Evolutionary conservation across 2,888 invertebrate genomes (phyloP), one percentile per base, ranked within the genome.

Genomic region (Apoderus coryli): DNA sequence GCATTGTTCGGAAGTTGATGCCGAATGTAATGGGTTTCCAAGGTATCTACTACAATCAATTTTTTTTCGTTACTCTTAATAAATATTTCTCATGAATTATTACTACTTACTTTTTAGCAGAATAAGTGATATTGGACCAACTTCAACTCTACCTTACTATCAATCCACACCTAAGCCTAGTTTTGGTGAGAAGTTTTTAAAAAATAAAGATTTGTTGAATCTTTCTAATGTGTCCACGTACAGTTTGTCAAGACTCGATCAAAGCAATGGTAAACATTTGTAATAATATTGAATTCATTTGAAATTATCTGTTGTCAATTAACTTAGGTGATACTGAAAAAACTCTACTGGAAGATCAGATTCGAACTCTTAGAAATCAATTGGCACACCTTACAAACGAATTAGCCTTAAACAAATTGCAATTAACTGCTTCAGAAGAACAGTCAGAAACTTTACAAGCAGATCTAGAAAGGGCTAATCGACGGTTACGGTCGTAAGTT

Each of bases 81-180:
- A 19, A 19, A 19, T 19, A 7, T 19, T 19, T 7, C 6, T 19
- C 19, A 7, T n/a, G n/a, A n/a, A n/a, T n/a, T n/a, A n/a, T n/a
- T n/a, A n/a, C n/a, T n/a, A n/a, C n/a, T n/a, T n/a, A n/a, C n/a
- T n/a, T n/a, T n/a, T n/a, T n/a, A n/a, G n/a, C n/a, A n/a, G n/a
- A n/a, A n/a, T n/a, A n/a, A n/a, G n/a, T n/a, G n/a, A n/a, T n/a
- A n/a, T n/a, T n/a, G n/a, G n/a, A n/a, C n/a, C n/a, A n/a, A n/a
- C n/a, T n/a, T n/a, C n/a, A n/a, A n/a, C n/a, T n/a, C n/a, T 47
- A 14, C 47, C 47, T 4, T 45, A 40, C 26, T 38, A 32, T 3
- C 47, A 49, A 27, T 49, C 49, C 4, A 48, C 49, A 5, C 49
- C 49, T 10, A 42, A 46, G 27, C 36, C 44, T 5, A 48, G 46